Evolutionary conservation across 2,113 vertebrate species (phyloP), one percentile per base, ranked within the genome.

Genomic region (Lepisosteus osseus): DNA sequence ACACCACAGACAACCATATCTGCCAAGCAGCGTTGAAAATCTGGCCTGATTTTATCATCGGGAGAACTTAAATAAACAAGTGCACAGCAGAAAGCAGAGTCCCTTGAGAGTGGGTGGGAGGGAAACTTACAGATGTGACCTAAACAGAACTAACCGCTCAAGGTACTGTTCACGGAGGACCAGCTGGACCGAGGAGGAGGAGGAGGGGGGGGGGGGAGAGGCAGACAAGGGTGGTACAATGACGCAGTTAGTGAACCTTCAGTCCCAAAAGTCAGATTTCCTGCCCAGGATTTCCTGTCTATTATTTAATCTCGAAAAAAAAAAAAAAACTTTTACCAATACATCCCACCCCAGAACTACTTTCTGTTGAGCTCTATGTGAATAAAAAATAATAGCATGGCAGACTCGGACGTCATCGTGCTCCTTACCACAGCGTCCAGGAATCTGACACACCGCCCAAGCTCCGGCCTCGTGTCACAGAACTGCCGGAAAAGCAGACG

Each of bases 341-440:
- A 29, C 42, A 64, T n/a, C 15, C 40, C 62, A 43, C 42, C 17
- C 6, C 62, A 29, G 29, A 29, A 29, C 29, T 29, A 29, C 29
- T 29, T 29, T 29, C 29, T 29, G 29, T 29, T 29, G 29, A 5
- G 41, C 43, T 61, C 40, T 44, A n/a, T 61, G 41, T 59, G 3
- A 6, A n/a, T 9, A 41, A 9, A 3, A 15, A 7, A 51, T 13
- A 51, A 51, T 3, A 12, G 14, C n/a, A n/a, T 12, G 44, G n/a
- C 14, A 47, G 9, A 13, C 13, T 51, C 14, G n/a, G 11, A 55
- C 3, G 55, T n/a, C 29, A 61, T 15, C 7, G 43, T 4, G 54
- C 12, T 61, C 65, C 94, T 94, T 84, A 99, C 97, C 95, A 98
- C 95, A 0, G 94, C 92, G n/a, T 99, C 96, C 87, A 99, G 89